Conservation (phyloP, 1,140 invertebrate species). For the Papilio polytes region DNA sequence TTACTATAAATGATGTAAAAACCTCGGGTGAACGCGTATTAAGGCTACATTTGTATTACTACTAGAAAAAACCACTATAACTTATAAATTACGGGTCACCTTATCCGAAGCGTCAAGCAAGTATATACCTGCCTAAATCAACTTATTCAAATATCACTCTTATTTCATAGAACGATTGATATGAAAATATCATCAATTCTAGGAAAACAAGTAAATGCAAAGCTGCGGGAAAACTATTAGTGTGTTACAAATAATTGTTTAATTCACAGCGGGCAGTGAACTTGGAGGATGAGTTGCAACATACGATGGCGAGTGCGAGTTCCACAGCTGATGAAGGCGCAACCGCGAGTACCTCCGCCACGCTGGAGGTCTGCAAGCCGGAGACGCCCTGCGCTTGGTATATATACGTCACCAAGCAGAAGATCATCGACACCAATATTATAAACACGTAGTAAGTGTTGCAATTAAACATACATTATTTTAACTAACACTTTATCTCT, state of each 20-base stretch:
- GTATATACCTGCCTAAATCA: background rate
- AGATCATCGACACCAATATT: constrained; percentile 84
- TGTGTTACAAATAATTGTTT: constrained; percentile 16
- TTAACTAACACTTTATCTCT: too few species aligned
- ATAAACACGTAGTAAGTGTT: constrained; percentile 85
- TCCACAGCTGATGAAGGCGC: background rate
- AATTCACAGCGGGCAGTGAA: constrained; percentile 53
- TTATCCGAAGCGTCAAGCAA: background rate
- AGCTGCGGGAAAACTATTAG: background rate
- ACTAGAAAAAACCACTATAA: background rate
- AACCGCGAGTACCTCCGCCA: background rate
- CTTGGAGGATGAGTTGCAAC: constrained; percentile 23
- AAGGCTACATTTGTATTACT: background rate
- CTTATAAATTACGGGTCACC: background rate
- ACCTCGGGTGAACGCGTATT: background rate
- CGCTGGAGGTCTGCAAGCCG: constrained; percentile 59
- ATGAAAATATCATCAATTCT: too few species aligned
- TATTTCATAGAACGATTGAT: background rate
- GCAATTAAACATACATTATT: background rate
- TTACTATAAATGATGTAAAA: constrained; percentile 33
- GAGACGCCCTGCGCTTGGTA: constrained; percentile 87
- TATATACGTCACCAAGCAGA: constrained; percentile 83
- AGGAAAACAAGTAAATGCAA: background rate
- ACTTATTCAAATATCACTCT: background rate
- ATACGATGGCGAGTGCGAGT: background rate